phyloP scores from a whole-genome alignment of 2,113 vertebrate species.

The Mormyrus iriodes region DNA sequence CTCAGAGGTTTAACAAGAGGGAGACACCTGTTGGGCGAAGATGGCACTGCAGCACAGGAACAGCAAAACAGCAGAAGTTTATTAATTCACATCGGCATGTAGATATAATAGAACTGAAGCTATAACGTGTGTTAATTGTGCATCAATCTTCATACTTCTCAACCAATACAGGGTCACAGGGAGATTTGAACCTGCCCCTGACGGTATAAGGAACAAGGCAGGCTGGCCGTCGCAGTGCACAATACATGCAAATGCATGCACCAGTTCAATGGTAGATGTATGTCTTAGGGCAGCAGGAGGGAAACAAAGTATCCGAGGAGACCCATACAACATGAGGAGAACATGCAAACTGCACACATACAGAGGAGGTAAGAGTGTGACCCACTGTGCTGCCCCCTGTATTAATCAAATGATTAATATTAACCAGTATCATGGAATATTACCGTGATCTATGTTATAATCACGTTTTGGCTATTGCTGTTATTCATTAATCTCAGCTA shows the following conservation, averaged over 20 bases:
- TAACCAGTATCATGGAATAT: background rate
- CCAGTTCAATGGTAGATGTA: background rate
- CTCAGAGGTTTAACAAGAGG: background rate
- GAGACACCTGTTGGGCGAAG: slow-evolving; percentile 7
- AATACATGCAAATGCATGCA: background rate
- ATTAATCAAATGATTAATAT: background rate
- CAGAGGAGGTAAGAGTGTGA: background rate
- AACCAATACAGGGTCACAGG: background rate
- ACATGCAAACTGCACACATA: background rate
- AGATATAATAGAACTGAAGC: background rate
- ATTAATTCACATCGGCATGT: background rate
- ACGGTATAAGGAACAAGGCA: background rate
- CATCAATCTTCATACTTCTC: background rate
- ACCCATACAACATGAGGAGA: background rate
- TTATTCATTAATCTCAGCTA: background rate
- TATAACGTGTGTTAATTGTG: background rate
- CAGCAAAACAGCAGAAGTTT: background rate
- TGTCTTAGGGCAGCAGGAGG: background rate
- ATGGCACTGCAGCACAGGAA: background rate
- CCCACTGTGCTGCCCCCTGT: background rate
- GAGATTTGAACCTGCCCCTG: background rate
- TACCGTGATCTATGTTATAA: background rate
- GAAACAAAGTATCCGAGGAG: background rate
- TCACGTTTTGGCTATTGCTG: background rate
- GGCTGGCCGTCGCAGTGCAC: background rate